Evolutionary conservation across 2,797 vertebrate genomes (phyloP), one percentile per base, ranked within the genome.

Genomic region (Acrossocheilus wenchowensis): DNA sequence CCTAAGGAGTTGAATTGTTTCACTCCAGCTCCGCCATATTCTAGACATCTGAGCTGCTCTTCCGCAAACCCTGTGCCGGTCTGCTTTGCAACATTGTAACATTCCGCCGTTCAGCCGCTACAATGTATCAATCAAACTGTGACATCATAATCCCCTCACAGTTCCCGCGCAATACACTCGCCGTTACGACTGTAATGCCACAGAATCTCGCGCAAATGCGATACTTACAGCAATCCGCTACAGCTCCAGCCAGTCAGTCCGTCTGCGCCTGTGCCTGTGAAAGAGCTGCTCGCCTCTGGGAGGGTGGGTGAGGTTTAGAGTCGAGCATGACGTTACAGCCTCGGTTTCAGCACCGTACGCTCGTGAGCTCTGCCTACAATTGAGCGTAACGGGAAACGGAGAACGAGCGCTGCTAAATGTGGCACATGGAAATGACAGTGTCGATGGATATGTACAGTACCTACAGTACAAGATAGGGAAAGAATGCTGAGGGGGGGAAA

Each of bases 1-100:
- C 79, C 78, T 66, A 86, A 81, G 54, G 83, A 90, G 91, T 90
- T 89, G 84, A 87, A 89, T 84, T 89, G 86, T 90, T 89, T 90
- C 88, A 90, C 87, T 89, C 87, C 34, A 78, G 80, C 91, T 91
- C 92, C 92, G 91, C 92, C 92, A 93, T 93, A 88, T 93, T 93
- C 88, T 90, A 88, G 88, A 88, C 90, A 90, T 89, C 87, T 85
- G 90, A 89, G 80, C 90, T 88, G 89, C 90, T 92, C 92, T 92
- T 92, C 91, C 90, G 90, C 91, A 92, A 91, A 89, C 88, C 91
- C 86, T 64, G 69, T 82, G 85, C 81, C 90, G 91, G 90, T 89
- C 78, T 85, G 75, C 60, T 72, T 83, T 45, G 60, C 83, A 80
- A 84, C 54, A 57, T 41, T 60, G 87, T 62, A 86, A 68, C 86